phyloP scores from a whole-genome alignment of 2,888 invertebrate genomes.

The Exocentrus adspersus region DNA sequence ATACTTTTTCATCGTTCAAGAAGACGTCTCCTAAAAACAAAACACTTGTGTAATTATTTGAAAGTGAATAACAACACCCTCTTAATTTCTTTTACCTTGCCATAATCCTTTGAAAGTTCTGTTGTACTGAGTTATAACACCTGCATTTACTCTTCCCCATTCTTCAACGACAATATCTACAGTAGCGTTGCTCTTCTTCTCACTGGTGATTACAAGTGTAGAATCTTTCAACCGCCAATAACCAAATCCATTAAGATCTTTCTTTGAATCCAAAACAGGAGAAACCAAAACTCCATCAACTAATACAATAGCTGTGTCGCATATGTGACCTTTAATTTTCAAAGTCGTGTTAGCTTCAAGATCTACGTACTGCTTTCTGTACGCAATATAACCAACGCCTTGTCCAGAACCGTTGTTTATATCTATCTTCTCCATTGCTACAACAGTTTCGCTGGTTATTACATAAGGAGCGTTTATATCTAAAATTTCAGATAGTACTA shows the following conservation, averaged over 20 bases:
- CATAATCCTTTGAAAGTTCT: constrained; percentile 58
- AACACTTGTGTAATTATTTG: constrained; percentile 27
- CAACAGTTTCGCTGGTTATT: neutral
- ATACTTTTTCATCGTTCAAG: constrained; percentile 59
- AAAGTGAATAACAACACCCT: neutral
- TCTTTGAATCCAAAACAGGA: constrained; percentile 44
- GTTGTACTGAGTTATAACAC: constrained; percentile 59
- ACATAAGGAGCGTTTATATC: neutral
- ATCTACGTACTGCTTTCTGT: constrained; percentile 59
- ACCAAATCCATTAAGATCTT: constrained; percentile 61
- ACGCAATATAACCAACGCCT: constrained; percentile 67
- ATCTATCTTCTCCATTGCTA: constrained; percentile 57
- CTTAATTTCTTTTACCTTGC: constrained; percentile 42
- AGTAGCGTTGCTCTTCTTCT: constrained; percentile 49
- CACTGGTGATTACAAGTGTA: constrained; percentile 49
- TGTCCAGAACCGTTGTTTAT: constrained; percentile 65
- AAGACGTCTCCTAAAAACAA: constrained; percentile 62
- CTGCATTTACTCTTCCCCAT: constrained; percentile 79
- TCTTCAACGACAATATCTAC: constrained; percentile 74
- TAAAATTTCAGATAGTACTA: constrained; percentile 34
- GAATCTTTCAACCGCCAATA: constrained; percentile 60
- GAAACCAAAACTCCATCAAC: constrained; percentile 62
- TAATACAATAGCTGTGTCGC: constrained; percentile 65
- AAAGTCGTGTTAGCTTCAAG: constrained; percentile 48
- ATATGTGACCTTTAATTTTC: constrained; percentile 58